phyloP scores from a whole-genome alignment of 1,140 invertebrate genomes.

The Linepithema humile region DNA sequence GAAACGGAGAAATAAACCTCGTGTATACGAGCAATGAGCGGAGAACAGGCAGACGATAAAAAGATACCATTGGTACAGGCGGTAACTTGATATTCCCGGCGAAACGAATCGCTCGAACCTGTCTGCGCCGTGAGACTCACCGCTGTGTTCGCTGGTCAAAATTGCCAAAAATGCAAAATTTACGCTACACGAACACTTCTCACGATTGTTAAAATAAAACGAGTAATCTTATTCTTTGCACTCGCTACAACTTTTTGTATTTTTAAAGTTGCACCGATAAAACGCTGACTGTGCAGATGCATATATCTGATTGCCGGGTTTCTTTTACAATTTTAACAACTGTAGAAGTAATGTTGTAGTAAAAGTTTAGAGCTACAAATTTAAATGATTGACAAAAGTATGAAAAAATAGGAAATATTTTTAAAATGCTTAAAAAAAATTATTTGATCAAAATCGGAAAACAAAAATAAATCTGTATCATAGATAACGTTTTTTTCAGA shows the following conservation, averaged over 20 bases:
- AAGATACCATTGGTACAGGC: slow-evolving; percentile 41
- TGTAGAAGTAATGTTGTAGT: too few relatives aligned
- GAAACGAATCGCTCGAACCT: slow-evolving; percentile 53
- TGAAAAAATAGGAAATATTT: not conserved
- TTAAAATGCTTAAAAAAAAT: not conserved
- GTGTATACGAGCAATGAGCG: not conserved
- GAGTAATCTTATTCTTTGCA: not conserved
- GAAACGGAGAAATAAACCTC: not conserved
- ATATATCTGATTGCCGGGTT: not conserved
- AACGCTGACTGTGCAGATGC: not conserved
- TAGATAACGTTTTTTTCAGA: not conserved
- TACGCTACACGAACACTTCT: not conserved
- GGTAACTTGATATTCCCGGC: slow-evolving; percentile 43
- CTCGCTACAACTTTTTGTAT: not conserved
- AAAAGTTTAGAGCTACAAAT: too few relatives aligned
- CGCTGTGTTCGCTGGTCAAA: not conserved
- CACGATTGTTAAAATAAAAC: not conserved
- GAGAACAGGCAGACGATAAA: slow-evolving; percentile 7
- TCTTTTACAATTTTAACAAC: too few relatives aligned
- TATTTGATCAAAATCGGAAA: not conserved
- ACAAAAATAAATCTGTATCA: not conserved
- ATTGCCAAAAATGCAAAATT: slow-evolving; percentile 10
- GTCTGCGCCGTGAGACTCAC: slow-evolving; percentile 3
- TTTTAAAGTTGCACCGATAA: not conserved
- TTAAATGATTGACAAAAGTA: too few relatives aligned